Base-by-base conservation (phyloP, 1,140 invertebrate genomes). In the Sycophaga agraensis region DNA sequence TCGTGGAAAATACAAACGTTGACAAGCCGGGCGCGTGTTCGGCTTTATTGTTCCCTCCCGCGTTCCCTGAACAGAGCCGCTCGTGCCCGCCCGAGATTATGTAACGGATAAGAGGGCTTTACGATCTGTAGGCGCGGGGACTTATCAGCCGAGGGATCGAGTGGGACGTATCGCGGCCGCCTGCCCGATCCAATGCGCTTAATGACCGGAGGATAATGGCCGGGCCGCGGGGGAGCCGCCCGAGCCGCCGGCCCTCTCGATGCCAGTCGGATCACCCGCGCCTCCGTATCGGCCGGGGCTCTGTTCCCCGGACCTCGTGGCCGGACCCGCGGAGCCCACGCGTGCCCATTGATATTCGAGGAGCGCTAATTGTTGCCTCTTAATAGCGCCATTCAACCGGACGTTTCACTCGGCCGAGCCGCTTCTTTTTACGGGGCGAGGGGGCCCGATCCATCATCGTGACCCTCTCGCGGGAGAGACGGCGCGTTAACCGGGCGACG, bases 131-230 rank as follows among this genome's bases (percentile, higher is more conserved):
- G 17, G 42, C 26, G 28, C 12, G 16, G 21, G 31, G 28, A 37
- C 31, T 50, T 50, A 50, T 59, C 56, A 24, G 46, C 28, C 34
- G 34, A 50, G 16, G 45, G n/a, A 59, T 59, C 56, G 35, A 49
- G 24, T 59, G 22, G 21, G 19, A 57, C 37, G 37, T 46, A 57
- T 48, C 43, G 28, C 28, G 28, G 11, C 5, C 28, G 28, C 28
- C 5, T 31, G 28, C 5, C 28, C 28, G 28, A 46, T 56, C 31
- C 17, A 46, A 57, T 46, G 34, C 21, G 19, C 45, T 57, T 57
- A 57, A 57, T 57, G 31, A 48, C 19, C n/a, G 43, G 26, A 57
- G 43, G 54, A 56, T 57, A 57, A n/a, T n/a, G n/a, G n/a, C n/a
- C n/a, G n/a, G n/a, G n/a, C n/a, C n/a, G n/a, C n/a, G n/a, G n/a